Conservation (phyloP, 2,888 invertebrate species). For the Caradrina clavipalpis region DNA sequence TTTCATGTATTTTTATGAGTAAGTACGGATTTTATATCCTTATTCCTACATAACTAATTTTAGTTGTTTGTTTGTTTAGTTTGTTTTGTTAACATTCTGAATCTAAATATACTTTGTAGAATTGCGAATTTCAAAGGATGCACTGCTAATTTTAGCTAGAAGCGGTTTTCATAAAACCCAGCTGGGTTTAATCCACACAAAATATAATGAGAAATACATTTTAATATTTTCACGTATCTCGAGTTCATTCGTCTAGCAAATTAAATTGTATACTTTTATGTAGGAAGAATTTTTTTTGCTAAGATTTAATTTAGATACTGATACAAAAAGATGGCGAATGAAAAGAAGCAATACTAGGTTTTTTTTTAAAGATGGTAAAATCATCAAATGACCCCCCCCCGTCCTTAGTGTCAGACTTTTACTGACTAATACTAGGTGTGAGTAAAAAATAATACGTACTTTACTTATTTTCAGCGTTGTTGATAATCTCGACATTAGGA, state of each 20-base stretch:
- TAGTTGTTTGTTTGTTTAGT: neutral
- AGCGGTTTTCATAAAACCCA: slow-evolving; percentile 2
- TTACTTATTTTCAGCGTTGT: slow-evolving; percentile 51
- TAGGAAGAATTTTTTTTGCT: neutral
- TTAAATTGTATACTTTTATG: neutral
- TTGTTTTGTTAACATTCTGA: neutral
- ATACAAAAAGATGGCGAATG: neutral
- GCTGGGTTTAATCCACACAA: neutral
- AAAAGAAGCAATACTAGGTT: neutral
- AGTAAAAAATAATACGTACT: slow-evolving; percentile 7
- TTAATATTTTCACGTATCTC: slow-evolving; percentile 4
- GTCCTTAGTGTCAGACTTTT: too few relatives aligned
- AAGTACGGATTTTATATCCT: slow-evolving; percentile 33
- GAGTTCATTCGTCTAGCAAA: slow-evolving; percentile 3
- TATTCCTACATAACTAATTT: neutral
- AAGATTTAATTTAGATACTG: slow-evolving; percentile 3
- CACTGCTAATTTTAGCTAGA: slow-evolving; percentile 9
- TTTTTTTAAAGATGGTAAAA: too few relatives aligned
- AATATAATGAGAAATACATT: slow-evolving; percentile 29
- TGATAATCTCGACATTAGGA: slow-evolving; percentile 37
- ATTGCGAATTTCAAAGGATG: neutral
- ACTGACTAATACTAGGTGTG: too few relatives aligned
- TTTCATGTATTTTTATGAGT: slow-evolving; percentile 47
- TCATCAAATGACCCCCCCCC: too few relatives aligned
- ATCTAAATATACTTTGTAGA: neutral